Evolutionary conservation across 2,797 vertebrate species (phyloP).

Genomic region (Pelochelys cantorii): DNA sequence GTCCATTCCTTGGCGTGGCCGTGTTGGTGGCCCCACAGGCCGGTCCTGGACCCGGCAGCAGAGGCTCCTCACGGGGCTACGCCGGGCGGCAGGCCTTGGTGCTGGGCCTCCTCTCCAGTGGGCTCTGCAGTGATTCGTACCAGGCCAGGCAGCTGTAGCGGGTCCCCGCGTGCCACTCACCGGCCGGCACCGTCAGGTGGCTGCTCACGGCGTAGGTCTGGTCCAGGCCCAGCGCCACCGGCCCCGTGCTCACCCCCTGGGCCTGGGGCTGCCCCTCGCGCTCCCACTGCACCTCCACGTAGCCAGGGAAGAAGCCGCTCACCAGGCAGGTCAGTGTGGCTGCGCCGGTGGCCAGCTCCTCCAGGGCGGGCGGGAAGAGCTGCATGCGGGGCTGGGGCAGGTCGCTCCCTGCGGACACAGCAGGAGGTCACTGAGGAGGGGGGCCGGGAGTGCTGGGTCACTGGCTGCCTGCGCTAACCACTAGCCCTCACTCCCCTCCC

Average conservation of each 20-base stretch:
- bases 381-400: neutral
- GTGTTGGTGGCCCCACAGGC: no score
- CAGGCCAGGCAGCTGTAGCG: conserved; percentile 64
- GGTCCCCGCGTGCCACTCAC: conserved; percentile 42
- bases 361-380: conserved; percentile 65
- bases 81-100: neutral
- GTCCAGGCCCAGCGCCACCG: conserved; percentile 50
- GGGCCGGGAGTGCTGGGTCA: neutral
- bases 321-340: conserved; percentile 73
- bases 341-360: conserved; percentile 21
- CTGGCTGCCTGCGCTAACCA: no score
- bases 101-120: neutral
- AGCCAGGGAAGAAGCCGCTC: conserved; percentile 64
- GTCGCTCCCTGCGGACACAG: neutral
- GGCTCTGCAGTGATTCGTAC: conserved; percentile 15
- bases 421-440: neutral
- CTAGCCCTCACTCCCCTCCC: no score
- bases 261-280: conserved; percentile 17
- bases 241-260: conserved; percentile 54
- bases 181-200: conserved; percentile 50
- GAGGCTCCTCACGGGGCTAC: neutral
- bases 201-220: conserved; percentile 72
- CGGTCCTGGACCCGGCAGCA: neutral
- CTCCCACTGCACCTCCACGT: conserved; percentile 63
- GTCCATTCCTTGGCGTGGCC: no score